phyloP scores from a whole-genome alignment of 2,888 invertebrate genomes.

The Acanthosoma haemorrhoidale region DNA sequence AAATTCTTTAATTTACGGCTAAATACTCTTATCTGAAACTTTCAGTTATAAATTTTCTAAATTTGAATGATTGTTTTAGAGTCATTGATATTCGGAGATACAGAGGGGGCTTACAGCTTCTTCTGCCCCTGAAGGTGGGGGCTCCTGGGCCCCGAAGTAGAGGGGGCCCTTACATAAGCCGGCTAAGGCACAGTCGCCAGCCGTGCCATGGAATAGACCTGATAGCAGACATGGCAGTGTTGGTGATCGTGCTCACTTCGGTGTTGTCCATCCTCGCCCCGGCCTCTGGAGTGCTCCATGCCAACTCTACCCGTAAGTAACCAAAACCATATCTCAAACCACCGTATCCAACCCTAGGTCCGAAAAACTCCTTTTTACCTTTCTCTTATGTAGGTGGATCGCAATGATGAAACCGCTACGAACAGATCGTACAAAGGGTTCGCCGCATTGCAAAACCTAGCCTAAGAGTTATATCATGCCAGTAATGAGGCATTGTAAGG shows the following conservation, averaged over 20 bases:
- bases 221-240: not conserved
- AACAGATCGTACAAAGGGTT: not conserved
- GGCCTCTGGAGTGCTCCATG: slow-evolving; percentile 33
- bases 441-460: not conserved
- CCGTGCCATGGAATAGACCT: slow-evolving; percentile 1
- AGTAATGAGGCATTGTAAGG: not conserved
- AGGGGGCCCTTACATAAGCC: slow-evolving; percentile 25
- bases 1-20: too few relatives aligned
- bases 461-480: not conserved
- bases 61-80: too few relatives aligned
- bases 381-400: not conserved
- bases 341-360: not conserved
- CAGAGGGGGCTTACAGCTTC: not conserved
- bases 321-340: not conserved
- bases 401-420: not conserved
- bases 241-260: not conserved
- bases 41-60: too few relatives aligned
- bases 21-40: too few relatives aligned
- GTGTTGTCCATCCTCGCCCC: not conserved
- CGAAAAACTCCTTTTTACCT: not conserved
- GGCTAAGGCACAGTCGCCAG: not conserved
- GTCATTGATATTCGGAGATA: too few relatives aligned
- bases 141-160: not conserved
- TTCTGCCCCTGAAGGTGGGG: not conserved
- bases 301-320: slow-evolving; percentile 38